These are phyloP conservation scores for Plebejus argus DNA, from an alignment of 2,888 invertebrate genomes.

Conservation along the genomic window DNA sequence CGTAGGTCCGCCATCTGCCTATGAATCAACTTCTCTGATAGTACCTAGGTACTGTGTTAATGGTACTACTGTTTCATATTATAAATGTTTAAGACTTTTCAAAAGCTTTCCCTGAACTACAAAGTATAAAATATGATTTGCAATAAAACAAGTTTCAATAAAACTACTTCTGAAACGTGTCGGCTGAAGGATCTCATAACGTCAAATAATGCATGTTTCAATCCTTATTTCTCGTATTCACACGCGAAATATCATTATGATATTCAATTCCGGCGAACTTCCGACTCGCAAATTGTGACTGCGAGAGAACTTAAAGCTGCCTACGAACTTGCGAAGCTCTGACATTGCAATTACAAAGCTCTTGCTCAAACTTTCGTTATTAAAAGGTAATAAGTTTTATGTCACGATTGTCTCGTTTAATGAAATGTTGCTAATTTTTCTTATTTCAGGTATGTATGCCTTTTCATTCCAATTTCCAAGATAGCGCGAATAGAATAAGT, in stretches of 20 bases:
- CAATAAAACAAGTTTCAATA: not conserved
- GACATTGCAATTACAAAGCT: slow-evolving; percentile 31
- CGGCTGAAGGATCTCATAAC: not conserved
- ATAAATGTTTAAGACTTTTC: no score
- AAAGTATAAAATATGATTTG: not conserved
- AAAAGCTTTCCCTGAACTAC: no score
- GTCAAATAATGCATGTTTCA: slow-evolving; percentile 5
- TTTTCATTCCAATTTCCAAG: no score
- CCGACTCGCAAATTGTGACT: slow-evolving; percentile 26
- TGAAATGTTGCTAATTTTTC: not conserved
- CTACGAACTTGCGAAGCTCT: slow-evolving; percentile 27
- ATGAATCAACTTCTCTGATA: no score
- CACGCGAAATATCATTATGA: slow-evolving; percentile 18
- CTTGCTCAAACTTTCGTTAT: slow-evolving; percentile 35
- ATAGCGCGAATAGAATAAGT: no score
- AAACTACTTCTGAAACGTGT: not conserved
- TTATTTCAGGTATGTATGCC: no score
- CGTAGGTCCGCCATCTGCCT: no score
- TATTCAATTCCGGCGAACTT: slow-evolving; percentile 21
- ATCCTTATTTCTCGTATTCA: slow-evolving; percentile 16
- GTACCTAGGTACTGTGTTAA: no score
- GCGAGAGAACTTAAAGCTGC: slow-evolving; percentile 29
- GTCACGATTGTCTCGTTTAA: not conserved
- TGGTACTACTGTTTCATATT: no score
- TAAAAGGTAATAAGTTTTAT: slow-evolving; percentile 26